phyloP scores from a whole-genome alignment of 2,113 vertebrate species.

The Micromys minutus region DNA sequence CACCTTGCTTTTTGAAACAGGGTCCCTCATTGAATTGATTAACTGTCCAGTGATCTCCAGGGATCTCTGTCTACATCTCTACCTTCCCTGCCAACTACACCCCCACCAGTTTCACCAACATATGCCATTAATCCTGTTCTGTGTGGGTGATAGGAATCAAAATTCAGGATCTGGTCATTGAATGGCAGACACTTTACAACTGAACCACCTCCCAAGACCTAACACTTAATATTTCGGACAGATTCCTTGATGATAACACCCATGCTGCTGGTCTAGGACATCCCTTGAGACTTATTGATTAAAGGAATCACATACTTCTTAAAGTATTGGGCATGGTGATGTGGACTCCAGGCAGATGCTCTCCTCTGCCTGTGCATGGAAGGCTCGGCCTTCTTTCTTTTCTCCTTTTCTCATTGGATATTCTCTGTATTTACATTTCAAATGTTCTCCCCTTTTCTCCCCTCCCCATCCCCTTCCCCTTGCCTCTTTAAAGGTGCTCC shows the following conservation, averaged over 20 bases:
- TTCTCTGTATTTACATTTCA: too few relatives aligned
- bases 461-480: too few relatives aligned
- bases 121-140: not conserved
- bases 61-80: not conserved
- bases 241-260: not conserved
- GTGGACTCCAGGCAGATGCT: slow-evolving; percentile 9
- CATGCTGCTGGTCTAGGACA: not conserved
- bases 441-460: too few relatives aligned
- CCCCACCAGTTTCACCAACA: not conserved
- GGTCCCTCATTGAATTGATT: not conserved
- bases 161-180: not conserved
- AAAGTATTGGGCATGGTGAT: not conserved
- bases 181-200: not conserved
- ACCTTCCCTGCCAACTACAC: not conserved
- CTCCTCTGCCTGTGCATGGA: not conserved
- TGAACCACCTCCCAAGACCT: not conserved
- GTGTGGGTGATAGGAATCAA: not conserved
- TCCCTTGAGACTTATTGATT: not conserved
- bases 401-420: too few relatives aligned
- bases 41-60: not conserved
- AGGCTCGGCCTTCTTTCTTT: not conserved
- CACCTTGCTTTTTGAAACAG: not conserved
- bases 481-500: too few relatives aligned
- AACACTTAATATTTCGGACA: slow-evolving; percentile 25
- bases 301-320: not conserved